These are phyloP conservation scores for Tachypleus tridentatus DNA, from an alignment of 1,140 invertebrate genomes.

Conservation along the genomic window DNA sequence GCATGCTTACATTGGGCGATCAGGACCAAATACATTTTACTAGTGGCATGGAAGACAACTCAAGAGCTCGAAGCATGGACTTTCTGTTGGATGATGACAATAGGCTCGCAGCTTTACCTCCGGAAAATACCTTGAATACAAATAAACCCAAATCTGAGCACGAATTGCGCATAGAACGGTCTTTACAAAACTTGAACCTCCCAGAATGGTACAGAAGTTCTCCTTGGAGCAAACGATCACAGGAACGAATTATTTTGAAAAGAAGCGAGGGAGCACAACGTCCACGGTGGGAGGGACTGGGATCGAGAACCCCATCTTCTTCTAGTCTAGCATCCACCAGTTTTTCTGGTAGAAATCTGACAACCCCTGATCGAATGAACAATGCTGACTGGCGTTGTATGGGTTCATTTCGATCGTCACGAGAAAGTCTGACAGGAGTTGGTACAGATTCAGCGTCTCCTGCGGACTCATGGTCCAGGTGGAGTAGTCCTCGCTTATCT, in stretches of 20 bases:
- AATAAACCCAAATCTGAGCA: constrained; percentile 55
- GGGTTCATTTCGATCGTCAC: constrained; percentile 22
- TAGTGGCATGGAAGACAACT: too few species aligned
- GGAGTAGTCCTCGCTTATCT: constrained; percentile 72
- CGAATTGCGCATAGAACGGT: constrained; percentile 80
- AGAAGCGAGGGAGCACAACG: constrained; percentile 4
- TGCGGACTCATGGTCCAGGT: constrained; percentile 48
- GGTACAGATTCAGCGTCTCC: constrained; percentile 23
- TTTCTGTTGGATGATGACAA: constrained; percentile 83
- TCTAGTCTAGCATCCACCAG: constrained; percentile 39
- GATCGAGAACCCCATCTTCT: constrained; percentile 55
- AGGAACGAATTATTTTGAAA: constrained; percentile 29
- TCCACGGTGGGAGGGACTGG: constrained; percentile 50
- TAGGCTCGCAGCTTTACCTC: constrained; percentile 64
- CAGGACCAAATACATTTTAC: too few species aligned
- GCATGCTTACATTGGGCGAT: too few species aligned
- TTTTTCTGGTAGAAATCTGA: background rate
- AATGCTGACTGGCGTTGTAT: constrained; percentile 22
- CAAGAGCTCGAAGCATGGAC: constrained; percentile 75
- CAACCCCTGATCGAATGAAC: constrained; percentile 10
- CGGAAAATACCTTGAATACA: constrained; percentile 77
- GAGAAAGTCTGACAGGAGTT: constrained; percentile 26
- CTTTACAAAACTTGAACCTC: constrained; percentile 79
- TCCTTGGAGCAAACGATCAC: constrained; percentile 21
- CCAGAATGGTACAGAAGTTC: constrained; percentile 91